Evolutionary conservation across 2,888 invertebrate species (phyloP).

Genomic region (Drosophila putrida): DNA sequence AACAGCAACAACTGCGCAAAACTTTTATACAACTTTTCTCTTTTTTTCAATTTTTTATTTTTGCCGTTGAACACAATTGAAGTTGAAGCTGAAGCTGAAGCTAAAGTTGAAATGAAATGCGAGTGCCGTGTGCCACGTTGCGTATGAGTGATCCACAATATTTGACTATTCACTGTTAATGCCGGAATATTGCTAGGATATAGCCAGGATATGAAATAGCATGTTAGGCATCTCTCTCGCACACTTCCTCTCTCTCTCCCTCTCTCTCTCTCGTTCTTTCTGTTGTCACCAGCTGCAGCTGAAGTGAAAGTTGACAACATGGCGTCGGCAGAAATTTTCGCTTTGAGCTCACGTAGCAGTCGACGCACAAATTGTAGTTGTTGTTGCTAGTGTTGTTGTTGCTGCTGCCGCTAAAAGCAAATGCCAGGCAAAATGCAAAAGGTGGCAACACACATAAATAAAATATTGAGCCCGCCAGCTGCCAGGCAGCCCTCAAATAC

Average conservation of each 20-base stretch:
- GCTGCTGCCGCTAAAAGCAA: constrained; percentile 62
- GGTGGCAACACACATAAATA: constrained; percentile 72
- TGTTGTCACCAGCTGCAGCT: constrained; percentile 71
- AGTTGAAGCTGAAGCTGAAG: constrained; percentile 56
- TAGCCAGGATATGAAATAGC: constrained; percentile 14
- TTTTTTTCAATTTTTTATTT: neutral
- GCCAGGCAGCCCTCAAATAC: constrained; percentile 40
- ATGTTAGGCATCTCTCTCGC: neutral
- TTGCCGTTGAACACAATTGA: constrained; percentile 52
- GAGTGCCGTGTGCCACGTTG: constrained; percentile 54
- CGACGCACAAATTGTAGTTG: constrained; percentile 43
- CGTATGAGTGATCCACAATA: constrained; percentile 76
- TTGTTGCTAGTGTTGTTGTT: constrained; percentile 40
- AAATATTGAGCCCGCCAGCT: constrained; percentile 69
- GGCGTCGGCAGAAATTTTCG: constrained; percentile 72
- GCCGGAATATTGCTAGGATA: constrained; percentile 33
- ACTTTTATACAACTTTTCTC: constrained; percentile 60
- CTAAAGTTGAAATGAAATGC: constrained; percentile 59
- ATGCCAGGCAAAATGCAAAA: constrained; percentile 65
- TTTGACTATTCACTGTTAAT: constrained; percentile 77
- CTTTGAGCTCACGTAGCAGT: constrained; percentile 65
- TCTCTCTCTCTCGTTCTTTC: neutral
- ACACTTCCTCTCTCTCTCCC: neutral
- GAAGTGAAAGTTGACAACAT: constrained; percentile 80
- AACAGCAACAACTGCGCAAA: constrained; percentile 22